These are phyloP conservation scores for Hemistola chrysoprasaria DNA, from an alignment of 2,888 invertebrate species.

Conservation along the genomic window DNA sequence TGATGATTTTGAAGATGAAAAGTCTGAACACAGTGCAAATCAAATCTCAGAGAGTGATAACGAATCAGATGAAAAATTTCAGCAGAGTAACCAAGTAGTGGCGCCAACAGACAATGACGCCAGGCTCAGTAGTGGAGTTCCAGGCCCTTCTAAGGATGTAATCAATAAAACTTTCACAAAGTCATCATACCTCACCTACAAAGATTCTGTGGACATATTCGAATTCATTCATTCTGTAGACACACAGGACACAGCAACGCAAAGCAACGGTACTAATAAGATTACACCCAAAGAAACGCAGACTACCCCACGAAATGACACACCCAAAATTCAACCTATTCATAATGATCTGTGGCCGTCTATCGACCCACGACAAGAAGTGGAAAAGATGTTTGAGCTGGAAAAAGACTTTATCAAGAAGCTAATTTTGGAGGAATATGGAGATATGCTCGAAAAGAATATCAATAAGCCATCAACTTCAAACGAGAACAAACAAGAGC, in stretches of 20 bases:
- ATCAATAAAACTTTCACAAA: constrained; percentile 53
- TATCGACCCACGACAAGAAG: constrained; percentile 58
- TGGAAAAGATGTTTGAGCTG: constrained; percentile 63
- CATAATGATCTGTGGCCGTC: constrained; percentile 66
- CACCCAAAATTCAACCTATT: constrained; percentile 53
- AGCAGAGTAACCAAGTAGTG: no score
- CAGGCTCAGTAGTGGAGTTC: constrained; percentile 10
- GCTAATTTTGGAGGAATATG: constrained; percentile 67
- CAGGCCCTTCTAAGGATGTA: constrained; percentile 28
- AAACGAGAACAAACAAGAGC: constrained; percentile 34
- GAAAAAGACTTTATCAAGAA: constrained; percentile 75
- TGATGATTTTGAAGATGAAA: constrained; percentile 76
- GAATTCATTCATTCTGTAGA: constrained; percentile 70
- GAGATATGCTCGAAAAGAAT: constrained; percentile 62
- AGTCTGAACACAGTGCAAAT: constrained; percentile 44
- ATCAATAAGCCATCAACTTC: constrained; percentile 65
- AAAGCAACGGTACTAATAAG: constrained; percentile 55
- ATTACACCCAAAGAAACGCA: constrained; percentile 72
- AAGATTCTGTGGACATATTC: constrained; percentile 65
- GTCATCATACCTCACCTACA: constrained; percentile 59
- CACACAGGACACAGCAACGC: constrained; percentile 69
- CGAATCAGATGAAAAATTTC: constrained; percentile 9
- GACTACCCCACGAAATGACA: constrained; percentile 62
- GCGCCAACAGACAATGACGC: constrained; percentile 10
- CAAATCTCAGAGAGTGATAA: constrained; percentile 16